A percentile compares a stretch with the other conserved stretches of the same genome.
Evolutionary conservation across 2,113 vertebrate genomes (phyloP).

Genomic region (Oxygymnocypris stewartii): DNA sequence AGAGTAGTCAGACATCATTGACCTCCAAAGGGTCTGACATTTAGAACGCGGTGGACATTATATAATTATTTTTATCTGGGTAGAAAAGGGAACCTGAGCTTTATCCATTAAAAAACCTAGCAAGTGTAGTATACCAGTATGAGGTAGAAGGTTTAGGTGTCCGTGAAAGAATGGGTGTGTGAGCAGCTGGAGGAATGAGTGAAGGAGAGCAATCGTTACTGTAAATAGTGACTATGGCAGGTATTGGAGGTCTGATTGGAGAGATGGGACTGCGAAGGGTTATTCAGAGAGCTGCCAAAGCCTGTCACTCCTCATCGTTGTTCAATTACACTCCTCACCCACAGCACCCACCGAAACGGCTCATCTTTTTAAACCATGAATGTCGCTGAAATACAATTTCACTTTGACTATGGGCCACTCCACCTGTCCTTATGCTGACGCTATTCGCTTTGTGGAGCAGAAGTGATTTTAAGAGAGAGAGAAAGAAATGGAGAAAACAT

Average conservation of each 20-base stretch:
- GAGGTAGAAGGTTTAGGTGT: not conserved
- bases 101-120: too few species aligned
- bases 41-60: not conserved
- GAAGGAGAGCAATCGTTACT: not conserved
- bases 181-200: not conserved
- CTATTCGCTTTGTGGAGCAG: not conserved
- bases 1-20: too few species aligned
- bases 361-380: constrained; percentile 51
- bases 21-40: too few species aligned
- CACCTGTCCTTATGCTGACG: constrained; percentile 13
- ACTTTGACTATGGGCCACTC: constrained; percentile 75
- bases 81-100: not conserved
- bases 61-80: not conserved
- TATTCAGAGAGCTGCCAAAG: constrained; percentile 48
- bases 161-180: not conserved
- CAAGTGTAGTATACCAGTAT: not conserved
- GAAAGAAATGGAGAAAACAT: not conserved
- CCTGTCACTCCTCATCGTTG: constrained; percentile 35
- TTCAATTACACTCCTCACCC: constrained; percentile 48
- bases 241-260: constrained; percentile 14
- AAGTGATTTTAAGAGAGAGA: not conserved
- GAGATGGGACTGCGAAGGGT: not conserved
- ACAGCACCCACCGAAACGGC: constrained; percentile 29
- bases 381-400: constrained; percentile 81
- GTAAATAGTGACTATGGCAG: not conserved